Percentiles rank a stretch among this genome's conserved stretches.
phyloP scores from a whole-genome alignment of 1,140 invertebrate genomes.

The Mya arenaria region DNA sequence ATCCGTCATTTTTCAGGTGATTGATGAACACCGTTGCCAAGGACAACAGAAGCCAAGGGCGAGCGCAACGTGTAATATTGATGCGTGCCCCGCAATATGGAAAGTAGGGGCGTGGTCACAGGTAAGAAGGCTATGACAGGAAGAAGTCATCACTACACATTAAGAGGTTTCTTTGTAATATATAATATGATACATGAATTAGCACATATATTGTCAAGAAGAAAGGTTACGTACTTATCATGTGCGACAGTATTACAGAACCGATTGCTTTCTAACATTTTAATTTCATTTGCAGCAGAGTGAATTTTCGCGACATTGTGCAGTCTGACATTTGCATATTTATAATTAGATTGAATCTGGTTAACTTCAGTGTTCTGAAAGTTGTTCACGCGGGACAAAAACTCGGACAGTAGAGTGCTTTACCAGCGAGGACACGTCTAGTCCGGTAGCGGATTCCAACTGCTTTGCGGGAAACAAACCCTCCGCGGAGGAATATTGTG shows the following conservation, averaged over 20 bases:
- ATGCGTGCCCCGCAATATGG: slow-evolving; percentile 27
- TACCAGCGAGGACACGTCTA: background rate
- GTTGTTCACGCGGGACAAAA: slow-evolving; percentile 23
- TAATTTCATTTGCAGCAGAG: too few species aligned
- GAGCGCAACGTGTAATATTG: slow-evolving; percentile 1
- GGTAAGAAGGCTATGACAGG: too few species aligned
- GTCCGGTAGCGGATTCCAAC: background rate
- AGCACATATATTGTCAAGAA: too few species aligned
- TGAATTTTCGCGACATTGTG: too few species aligned
- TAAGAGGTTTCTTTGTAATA: too few species aligned
- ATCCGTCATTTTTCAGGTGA: background rate
- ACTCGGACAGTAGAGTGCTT: slow-evolving; percentile 35
- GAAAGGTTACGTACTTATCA: too few species aligned
- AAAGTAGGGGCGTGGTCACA: slow-evolving; percentile 34
- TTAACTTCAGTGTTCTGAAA: slow-evolving; percentile 48
- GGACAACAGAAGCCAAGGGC: background rate
- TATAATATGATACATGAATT: too few species aligned
- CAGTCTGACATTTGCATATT: too few species aligned
- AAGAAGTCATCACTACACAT: too few species aligned
- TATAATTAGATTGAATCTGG: too few species aligned
- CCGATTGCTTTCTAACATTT: too few species aligned
- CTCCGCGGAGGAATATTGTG: slow-evolving; percentile 1
- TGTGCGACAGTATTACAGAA: too few species aligned
- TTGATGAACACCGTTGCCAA: slow-evolving; percentile 4
- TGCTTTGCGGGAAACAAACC: slow-evolving; percentile 26